Percentiles rank a stretch among this genome's conserved stretches.
phyloP scores from a whole-genome alignment of 1,140 invertebrate species.

The Drosophila murphyi region DNA sequence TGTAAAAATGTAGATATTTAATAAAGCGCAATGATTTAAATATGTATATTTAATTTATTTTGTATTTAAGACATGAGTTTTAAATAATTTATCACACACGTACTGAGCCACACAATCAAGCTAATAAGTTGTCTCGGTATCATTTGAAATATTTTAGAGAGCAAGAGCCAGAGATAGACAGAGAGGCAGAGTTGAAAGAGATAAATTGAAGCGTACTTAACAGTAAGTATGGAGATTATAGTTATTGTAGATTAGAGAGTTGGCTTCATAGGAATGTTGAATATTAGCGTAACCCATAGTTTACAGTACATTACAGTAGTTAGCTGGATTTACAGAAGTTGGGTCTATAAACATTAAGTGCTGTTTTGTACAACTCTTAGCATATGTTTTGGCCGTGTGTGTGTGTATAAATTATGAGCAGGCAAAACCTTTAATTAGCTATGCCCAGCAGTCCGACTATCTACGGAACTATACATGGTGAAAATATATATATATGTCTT shows the following conservation, averaged over 20 bases:
- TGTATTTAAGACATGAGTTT: conserved; percentile 72
- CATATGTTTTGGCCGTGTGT: conserved; percentile 52
- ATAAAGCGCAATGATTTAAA: conserved; percentile 62
- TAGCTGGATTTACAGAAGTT: conserved; percentile 1
- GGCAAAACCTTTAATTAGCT: conserved; percentile 48
- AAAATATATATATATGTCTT: not conserved
- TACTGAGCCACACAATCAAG: conserved; percentile 63
- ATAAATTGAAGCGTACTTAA: conserved; percentile 35
- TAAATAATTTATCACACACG: conserved; percentile 85
- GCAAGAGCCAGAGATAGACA: not conserved
- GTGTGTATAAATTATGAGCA: conserved; percentile 73
- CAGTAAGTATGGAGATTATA: conserved; percentile 18
- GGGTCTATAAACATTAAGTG: conserved; percentile 7
- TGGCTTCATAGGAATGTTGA: not conserved
- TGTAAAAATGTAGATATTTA: conserved; percentile 54
- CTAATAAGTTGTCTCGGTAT: conserved; percentile 31
- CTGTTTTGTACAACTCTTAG: conserved; percentile 45
- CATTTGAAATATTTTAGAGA: conserved; percentile 2
- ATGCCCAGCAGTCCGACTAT: conserved; percentile 19
- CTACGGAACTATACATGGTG: conserved; percentile 5
- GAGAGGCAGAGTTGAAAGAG: not conserved
- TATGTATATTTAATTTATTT: conserved; percentile 57
- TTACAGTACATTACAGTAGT: not conserved
- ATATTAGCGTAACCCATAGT: not conserved
- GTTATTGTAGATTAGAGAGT: not conserved